phyloP scores from a whole-genome alignment of 2,888 invertebrate species.

The Cantharis lateralis region DNA sequence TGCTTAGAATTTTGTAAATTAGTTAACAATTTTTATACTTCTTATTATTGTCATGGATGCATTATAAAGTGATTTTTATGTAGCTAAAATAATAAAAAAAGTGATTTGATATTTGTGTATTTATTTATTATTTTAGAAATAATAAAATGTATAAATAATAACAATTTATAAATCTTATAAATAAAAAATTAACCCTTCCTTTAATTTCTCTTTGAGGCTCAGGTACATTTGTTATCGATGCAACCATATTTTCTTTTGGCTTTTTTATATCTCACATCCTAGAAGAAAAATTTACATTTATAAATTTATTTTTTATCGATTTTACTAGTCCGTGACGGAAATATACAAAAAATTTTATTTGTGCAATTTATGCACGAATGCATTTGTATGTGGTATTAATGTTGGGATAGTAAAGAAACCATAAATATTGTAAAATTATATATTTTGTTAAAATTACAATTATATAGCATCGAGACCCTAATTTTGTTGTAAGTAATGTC shows the following conservation, averaged over 20 bases:
- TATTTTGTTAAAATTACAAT: not conserved
- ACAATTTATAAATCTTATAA: conserved; percentile 12
- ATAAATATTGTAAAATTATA: not conserved
- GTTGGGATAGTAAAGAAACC: not conserved
- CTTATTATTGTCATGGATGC: not conserved
- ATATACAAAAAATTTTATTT: too few relatives aligned
- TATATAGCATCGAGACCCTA: not conserved
- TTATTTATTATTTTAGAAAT: conserved; percentile 15
- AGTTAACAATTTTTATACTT: not conserved
- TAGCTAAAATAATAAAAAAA: not conserved
- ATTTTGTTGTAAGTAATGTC: not conserved
- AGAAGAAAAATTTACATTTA: conserved; percentile 35
- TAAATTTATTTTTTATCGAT: conserved; percentile 9
- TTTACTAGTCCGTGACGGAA: not conserved
- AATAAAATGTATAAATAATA: conserved; percentile 14
- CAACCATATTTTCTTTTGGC: conserved; percentile 45
- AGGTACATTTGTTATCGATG: not conserved
- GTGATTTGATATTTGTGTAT: not conserved
- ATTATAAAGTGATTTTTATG: not conserved
- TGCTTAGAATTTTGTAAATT: not conserved
- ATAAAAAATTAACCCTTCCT: not conserved
- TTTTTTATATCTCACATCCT: conserved; percentile 50
- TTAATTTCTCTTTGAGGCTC: not conserved
- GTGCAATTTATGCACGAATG: too few relatives aligned
- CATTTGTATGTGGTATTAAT: not conserved